These are phyloP conservation scores for Brachionus paranguensis DNA, from an alignment of 1,140 invertebrate genomes.

Conservation along the genomic window DNA sequence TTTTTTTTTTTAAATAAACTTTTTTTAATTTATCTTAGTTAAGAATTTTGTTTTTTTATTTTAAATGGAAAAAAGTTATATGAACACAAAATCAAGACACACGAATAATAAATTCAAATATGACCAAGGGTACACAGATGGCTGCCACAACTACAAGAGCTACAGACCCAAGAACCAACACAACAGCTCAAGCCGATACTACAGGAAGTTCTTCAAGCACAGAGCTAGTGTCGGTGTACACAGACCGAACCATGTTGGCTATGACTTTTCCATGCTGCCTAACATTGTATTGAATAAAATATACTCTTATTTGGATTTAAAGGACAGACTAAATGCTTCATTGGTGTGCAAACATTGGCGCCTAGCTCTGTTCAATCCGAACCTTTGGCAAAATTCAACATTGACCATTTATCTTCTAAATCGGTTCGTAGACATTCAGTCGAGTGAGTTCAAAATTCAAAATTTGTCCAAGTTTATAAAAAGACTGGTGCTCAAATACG, in stretches of 20 bases:
- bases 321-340: constrained; percentile 11
- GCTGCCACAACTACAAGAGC: background rate
- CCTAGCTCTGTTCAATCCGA: background rate
- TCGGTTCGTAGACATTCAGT: background rate
- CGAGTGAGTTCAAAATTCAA: constrained; percentile 24
- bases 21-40: background rate
- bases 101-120: background rate
- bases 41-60: constrained; percentile 18
- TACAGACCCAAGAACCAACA: background rate
- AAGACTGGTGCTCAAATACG: constrained; percentile 5
- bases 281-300: constrained; percentile 9
- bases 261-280: constrained; percentile 22
- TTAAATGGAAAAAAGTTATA: constrained; percentile 32
- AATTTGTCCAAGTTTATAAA: background rate
- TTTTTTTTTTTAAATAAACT: background rate
- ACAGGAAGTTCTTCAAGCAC: background rate
- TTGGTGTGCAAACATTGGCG: constrained; percentile 7
- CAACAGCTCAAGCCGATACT: background rate
- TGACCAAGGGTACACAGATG: background rate
- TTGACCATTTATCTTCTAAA: constrained; percentile 26
- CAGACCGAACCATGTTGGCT: background rate
- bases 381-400: background rate
- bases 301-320: constrained; percentile 23
- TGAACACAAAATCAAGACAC: constrained; percentile 14
- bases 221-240: background rate